phyloP scores from a whole-genome alignment of 2,113 vertebrate species.

The Sarotherodon lohbergeri region DNA sequence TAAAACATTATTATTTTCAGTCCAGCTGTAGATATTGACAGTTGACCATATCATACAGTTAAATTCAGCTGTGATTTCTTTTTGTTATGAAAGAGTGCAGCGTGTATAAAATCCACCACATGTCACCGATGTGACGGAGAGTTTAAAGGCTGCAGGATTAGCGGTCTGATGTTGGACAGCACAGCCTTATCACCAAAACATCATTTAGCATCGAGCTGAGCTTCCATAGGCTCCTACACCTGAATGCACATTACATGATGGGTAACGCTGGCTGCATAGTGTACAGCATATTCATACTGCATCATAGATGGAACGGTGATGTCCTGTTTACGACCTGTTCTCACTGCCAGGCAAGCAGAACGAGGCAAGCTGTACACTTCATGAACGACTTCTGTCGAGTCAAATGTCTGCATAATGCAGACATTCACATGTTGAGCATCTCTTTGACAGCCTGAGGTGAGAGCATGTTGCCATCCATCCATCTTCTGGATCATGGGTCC shows the following conservation, averaged over 20 bases:
- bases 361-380: background rate
- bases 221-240: background rate
- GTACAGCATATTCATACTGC: background rate
- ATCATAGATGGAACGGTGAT: background rate
- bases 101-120: background rate
- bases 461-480: background rate
- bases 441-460: background rate
- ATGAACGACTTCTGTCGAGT: background rate
- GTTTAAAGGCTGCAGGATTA: background rate
- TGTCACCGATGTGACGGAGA: accelerated
- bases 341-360: background rate
- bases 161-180: background rate
- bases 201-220: background rate
- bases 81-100: background rate
- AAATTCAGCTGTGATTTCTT: background rate
- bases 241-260: background rate
- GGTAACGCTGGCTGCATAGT: background rate
- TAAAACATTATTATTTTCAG: background rate
- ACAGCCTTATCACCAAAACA: background rate
- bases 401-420: background rate
- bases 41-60: background rate
- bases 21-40: background rate
- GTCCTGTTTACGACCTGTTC: background rate
- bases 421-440: background rate
- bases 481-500: background rate